Conservation (phyloP, 2,888 invertebrate species). For the Nymphalis c-album region DNA sequence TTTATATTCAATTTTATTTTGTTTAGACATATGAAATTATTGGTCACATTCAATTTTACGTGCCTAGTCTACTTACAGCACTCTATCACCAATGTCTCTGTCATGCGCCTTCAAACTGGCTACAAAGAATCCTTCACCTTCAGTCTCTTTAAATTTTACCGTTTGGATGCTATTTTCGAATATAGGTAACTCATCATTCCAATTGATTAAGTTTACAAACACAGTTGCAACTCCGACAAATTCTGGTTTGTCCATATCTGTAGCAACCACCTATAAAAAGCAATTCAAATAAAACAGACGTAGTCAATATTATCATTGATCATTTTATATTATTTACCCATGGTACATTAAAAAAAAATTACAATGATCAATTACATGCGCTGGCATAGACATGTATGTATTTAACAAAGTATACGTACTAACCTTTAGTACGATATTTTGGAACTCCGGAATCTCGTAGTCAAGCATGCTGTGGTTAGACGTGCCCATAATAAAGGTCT, state of each 20-base stretch:
- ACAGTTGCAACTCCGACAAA: slow-evolving; percentile 66
- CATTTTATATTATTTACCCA: no score
- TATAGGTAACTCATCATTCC: slow-evolving; percentile 87
- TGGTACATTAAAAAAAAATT: no score
- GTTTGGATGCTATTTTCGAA: slow-evolving; percentile 69
- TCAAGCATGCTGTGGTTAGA: slow-evolving; percentile 79
- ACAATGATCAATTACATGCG: no score
- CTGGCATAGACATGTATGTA: no score
- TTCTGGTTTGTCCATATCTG: slow-evolving; percentile 54
- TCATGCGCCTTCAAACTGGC: slow-evolving; percentile 81
- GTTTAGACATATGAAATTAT: no score
- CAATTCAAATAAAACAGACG: slow-evolving; percentile 22
- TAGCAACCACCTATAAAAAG: slow-evolving; percentile 62
- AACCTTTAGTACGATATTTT: slow-evolving; percentile 64
- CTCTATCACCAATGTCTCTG: slow-evolving; percentile 82
- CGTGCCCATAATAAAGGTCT: slow-evolving; percentile 81
- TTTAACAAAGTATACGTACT: neutral
- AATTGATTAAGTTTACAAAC: slow-evolving; percentile 81
- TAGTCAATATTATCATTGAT: no score
- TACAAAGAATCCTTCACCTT: slow-evolving; percentile 70
- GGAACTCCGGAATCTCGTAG: slow-evolving; percentile 80
- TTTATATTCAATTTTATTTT: no score
- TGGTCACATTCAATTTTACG: no score
- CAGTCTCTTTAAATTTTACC: slow-evolving; percentile 80
- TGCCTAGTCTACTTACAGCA: slow-evolving; percentile 71